A percentile compares a stretch with the other conserved stretches of the same genome.
Conservation (phyloP, 2,113 vertebrate genomes). For the Gnathonemus longibarbis region DNA sequence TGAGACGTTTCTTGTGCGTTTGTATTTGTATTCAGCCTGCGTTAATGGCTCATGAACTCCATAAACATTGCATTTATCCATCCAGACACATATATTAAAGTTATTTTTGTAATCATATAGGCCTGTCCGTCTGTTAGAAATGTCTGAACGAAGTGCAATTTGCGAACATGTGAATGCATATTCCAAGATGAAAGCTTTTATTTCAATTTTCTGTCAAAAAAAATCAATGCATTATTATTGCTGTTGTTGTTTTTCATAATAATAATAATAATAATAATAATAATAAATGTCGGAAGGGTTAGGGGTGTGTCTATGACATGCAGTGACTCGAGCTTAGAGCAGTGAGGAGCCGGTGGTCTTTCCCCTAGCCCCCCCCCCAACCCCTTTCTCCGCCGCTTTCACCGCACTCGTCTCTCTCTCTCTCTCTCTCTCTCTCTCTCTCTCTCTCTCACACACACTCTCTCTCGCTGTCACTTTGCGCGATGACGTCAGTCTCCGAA, state of each 20-base stretch:
- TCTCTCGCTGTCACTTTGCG: conserved; percentile 15
- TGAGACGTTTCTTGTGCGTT: neutral
- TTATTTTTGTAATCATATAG: neutral
- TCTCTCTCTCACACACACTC: neutral
- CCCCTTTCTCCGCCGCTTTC: neutral
- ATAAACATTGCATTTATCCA: neutral
- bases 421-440: neutral
- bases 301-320: neutral
- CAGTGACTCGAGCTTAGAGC: neutral
- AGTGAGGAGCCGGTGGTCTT: neutral
- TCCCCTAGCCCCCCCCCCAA: neutral
- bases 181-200: neutral
- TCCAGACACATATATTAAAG: neutral
- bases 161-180: neutral
- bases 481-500: conserved; percentile 28
- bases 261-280: neutral
- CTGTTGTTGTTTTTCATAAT: neutral
- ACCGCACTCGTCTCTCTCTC: neutral
- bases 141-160: neutral
- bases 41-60: neutral
- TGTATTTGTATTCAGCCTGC: neutral
- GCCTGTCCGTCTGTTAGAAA: neutral
- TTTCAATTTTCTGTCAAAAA: neutral
- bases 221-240: neutral
- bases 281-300: neutral